phyloP scores from a whole-genome alignment of 1,140 invertebrate genomes.

The Bombus confusus region DNA sequence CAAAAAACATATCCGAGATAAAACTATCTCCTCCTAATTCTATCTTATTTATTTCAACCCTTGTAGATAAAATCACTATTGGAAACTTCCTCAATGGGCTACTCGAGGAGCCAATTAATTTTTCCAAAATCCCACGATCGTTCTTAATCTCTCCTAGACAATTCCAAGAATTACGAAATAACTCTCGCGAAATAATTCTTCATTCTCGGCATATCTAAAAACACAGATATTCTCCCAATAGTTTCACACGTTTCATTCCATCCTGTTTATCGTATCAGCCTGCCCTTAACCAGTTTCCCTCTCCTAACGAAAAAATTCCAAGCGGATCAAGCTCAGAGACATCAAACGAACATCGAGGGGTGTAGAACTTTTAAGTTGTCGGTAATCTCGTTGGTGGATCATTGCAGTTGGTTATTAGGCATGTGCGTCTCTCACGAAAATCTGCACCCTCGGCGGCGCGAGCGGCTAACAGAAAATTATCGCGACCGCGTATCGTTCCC shows the following conservation, averaged over 20 bases:
- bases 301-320: not conserved
- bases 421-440: constrained; percentile 42
- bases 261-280: not conserved
- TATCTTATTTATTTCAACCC: too few relatives aligned
- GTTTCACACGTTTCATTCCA: not conserved
- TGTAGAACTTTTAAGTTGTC: constrained; percentile 5
- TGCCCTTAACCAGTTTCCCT: too few relatives aligned
- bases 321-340: not conserved
- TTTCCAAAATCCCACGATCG: not conserved
- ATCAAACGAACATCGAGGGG: constrained; percentile 11
- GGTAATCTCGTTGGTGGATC: constrained; percentile 16
- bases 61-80: not conserved
- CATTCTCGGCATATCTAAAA: not conserved
- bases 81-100: not conserved
- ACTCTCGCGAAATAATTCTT: too few relatives aligned
- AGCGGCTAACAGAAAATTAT: constrained; percentile 69
- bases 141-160: not conserved
- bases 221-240: not conserved
- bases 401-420: constrained; percentile 33
- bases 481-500: constrained; percentile 67
- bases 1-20: too few relatives aligned
- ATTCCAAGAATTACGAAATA: too few relatives aligned
- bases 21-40: too few relatives aligned
- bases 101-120: not conserved
- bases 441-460: constrained; percentile 54